Conservation (phyloP, 1,140 invertebrate species). For the Leptinotarsa lineolata region DNA sequence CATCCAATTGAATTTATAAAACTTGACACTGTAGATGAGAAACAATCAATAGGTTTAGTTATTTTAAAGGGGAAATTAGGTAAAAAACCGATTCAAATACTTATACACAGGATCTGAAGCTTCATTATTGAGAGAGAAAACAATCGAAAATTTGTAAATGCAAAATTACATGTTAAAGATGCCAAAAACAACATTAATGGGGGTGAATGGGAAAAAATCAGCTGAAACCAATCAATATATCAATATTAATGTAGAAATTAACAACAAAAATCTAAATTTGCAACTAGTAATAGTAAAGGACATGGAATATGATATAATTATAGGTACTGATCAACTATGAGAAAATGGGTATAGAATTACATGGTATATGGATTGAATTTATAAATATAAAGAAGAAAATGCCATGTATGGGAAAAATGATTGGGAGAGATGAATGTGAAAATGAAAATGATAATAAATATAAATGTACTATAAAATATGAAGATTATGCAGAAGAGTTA, state of each 20-base stretch:
- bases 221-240: background rate
- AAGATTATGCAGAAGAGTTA: background rate
- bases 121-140: too few relatives aligned
- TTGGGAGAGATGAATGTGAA: background rate
- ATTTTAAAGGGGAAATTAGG: too few relatives aligned
- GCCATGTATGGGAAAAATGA: background rate
- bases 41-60: too few relatives aligned
- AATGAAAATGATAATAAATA: background rate
- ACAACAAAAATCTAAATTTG: background rate
- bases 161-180: too few relatives aligned
- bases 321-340: background rate
- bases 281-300: background rate
- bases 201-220: background rate
- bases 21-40: too few relatives aligned
- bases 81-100: too few relatives aligned
- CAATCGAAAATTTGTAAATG: too few relatives aligned
- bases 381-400: background rate
- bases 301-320: background rate
- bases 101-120: too few relatives aligned
- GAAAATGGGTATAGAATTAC: background rate
- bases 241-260: background rate
- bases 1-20: too few relatives aligned
- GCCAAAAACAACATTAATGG: too few relatives aligned
- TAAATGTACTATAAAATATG: background rate
- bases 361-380: background rate